phyloP scores from a whole-genome alignment of 2,888 invertebrate genomes.

The Xestia sexstrigata region DNA sequence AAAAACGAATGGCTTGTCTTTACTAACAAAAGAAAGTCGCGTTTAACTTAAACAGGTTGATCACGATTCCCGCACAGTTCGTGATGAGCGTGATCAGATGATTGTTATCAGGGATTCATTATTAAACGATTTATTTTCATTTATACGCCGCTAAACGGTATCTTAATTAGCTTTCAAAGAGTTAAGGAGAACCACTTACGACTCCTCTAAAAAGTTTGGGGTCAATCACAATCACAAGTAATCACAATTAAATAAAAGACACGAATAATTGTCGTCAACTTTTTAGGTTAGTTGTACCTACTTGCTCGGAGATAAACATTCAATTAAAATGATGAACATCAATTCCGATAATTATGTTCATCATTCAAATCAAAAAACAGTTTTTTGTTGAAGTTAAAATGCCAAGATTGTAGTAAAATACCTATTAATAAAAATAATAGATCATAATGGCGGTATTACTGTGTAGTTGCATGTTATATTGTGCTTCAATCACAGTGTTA shows the following conservation, averaged over 20 bases:
- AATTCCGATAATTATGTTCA: not conserved
- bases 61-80: constrained; percentile 49
- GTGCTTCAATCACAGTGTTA: not conserved
- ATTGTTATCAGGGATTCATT: constrained; percentile 33
- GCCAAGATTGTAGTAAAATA: not conserved
- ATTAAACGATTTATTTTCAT: constrained; percentile 26
- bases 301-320: not conserved
- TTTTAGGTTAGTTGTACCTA: not conserved
- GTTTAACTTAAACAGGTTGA: constrained; percentile 25
- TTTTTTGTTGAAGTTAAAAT: not conserved
- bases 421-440: not conserved
- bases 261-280: not conserved
- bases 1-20: not conserved
- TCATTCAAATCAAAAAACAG: not conserved
- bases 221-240: constrained; percentile 1
- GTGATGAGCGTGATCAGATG: constrained; percentile 40
- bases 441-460: not conserved
- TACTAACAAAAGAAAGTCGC: constrained; percentile 1
- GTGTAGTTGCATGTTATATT: not conserved
- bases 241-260: not conserved
- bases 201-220: not conserved
- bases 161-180: constrained; percentile 9
- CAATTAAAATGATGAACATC: not conserved
- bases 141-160: constrained; percentile 29
- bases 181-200: constrained; percentile 9